Conservation (phyloP, 64 coral and sea anemone genomes). For the Actinia equina region DNA sequence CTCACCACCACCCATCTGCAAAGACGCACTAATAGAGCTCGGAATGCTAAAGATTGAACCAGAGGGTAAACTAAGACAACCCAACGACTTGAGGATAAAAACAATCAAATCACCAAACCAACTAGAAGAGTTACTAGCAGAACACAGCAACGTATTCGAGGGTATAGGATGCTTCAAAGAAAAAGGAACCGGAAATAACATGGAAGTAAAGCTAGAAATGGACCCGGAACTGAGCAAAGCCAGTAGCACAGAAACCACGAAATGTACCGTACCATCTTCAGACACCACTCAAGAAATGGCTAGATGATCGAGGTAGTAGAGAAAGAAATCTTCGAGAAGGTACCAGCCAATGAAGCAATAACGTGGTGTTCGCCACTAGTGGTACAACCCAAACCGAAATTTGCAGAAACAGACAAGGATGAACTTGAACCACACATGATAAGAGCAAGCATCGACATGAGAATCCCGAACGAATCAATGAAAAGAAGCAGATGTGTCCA, state of each 20-base stretch:
- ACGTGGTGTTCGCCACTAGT: slow-evolving; percentile 59
- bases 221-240: slow-evolving; percentile 10
- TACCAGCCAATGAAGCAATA: slow-evolving; percentile 41
- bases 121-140: slow-evolving; percentile 12
- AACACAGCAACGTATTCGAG: slow-evolving; percentile 33
- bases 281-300: slow-evolving; percentile 17
- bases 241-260: slow-evolving; percentile 47
- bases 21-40: neutral
- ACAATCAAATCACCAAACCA: neutral
- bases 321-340: slow-evolving; percentile 58
- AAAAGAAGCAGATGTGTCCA: slow-evolving; percentile 53
- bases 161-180: slow-evolving; percentile 50
- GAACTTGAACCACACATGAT: slow-evolving; percentile 59
- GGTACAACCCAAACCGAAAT: slow-evolving; percentile 41
- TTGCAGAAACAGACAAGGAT: slow-evolving; percentile 27
- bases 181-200: slow-evolving; percentile 42
- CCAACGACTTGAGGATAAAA: slow-evolving; percentile 7
- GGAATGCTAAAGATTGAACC: slow-evolving; percentile 58
- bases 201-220: slow-evolving; percentile 66
- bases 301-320: slow-evolving; percentile 38
- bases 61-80: slow-evolving; percentile 37
- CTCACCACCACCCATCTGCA: neutral
- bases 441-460: slow-evolving; percentile 70
- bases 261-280: slow-evolving; percentile 48
- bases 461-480: slow-evolving; percentile 28